These are phyloP conservation scores for Matsumurasca onukii DNA, from an alignment of 1,140 invertebrate genomes.

Conservation along the genomic window DNA sequence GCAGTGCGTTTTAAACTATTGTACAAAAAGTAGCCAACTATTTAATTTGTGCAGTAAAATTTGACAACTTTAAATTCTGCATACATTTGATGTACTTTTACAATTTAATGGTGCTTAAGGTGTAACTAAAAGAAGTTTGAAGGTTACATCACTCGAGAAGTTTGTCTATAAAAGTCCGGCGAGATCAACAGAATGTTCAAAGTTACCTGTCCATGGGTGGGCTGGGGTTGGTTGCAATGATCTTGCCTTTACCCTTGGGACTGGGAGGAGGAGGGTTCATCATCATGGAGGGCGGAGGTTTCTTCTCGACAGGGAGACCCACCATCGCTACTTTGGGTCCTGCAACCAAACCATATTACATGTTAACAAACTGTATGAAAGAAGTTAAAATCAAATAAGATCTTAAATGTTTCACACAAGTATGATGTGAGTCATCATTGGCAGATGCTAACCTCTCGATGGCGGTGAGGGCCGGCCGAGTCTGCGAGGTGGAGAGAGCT, in stretches of 20 bases:
- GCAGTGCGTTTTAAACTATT: too few species aligned
- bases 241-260: conserved; percentile 22
- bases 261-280: conserved; percentile 44
- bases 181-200: too few species aligned
- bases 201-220: conserved; percentile 23
- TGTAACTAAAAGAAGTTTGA: too few species aligned
- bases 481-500: conserved; percentile 46
- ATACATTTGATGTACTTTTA: too few species aligned
- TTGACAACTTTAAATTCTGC: too few species aligned
- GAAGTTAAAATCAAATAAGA: too few species aligned
- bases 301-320: conserved; percentile 35
- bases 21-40: too few species aligned
- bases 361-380: not conserved
- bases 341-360: not conserved
- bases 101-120: too few species aligned
- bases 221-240: conserved; percentile 10
- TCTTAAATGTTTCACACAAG: too few species aligned
- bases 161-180: too few species aligned
- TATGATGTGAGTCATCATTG: not conserved
- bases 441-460: not conserved
- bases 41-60: too few species aligned
- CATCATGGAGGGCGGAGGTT: conserved; percentile 38
- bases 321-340: conserved; percentile 10
- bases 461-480: conserved; percentile 44
- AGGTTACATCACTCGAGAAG: too few species aligned